Evolutionary conservation across 2,888 invertebrate species (phyloP).

Genomic region (Scaptomyza cyrtandrae): DNA sequence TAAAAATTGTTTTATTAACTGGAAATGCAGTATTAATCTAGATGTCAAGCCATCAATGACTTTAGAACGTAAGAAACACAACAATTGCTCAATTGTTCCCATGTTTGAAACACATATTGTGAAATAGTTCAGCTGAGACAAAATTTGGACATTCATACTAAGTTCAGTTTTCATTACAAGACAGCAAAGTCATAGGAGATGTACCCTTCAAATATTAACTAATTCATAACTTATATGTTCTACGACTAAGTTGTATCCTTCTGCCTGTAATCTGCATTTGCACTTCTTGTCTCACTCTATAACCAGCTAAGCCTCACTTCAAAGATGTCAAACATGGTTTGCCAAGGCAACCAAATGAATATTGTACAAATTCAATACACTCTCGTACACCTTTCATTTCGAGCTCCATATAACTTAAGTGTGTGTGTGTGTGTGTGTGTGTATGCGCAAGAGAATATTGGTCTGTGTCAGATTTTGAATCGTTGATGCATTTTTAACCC

Average conservation of each 20-base stretch:
- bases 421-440: background rate
- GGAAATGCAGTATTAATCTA: too few relatives aligned
- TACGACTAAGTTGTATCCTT: too few relatives aligned
- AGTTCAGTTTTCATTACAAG: background rate
- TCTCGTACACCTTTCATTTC: too few relatives aligned
- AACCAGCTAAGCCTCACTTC: background rate
- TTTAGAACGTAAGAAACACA: too few relatives aligned
- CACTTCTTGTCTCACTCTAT: too few relatives aligned
- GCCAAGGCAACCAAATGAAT: background rate
- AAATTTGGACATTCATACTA: background rate
- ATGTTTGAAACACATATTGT: background rate
- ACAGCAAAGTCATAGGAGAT: too few relatives aligned
- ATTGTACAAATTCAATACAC: background rate
- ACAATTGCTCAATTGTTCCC: too few relatives aligned
- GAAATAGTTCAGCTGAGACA: background rate
- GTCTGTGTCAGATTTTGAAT: background rate
- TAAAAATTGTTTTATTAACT: too few relatives aligned
- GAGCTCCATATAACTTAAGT: background rate
- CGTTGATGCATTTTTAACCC: background rate
- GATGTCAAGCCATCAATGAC: too few relatives aligned
- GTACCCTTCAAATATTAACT: too few relatives aligned
- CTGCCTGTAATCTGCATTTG: too few relatives aligned
- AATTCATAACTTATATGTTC: too few relatives aligned
- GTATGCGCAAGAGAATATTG: background rate
- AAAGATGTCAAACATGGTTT: background rate